Base-by-base conservation (phyloP, 2,113 vertebrate species). In the rabbit (Oryctolagus cuniculus) region DNA sequence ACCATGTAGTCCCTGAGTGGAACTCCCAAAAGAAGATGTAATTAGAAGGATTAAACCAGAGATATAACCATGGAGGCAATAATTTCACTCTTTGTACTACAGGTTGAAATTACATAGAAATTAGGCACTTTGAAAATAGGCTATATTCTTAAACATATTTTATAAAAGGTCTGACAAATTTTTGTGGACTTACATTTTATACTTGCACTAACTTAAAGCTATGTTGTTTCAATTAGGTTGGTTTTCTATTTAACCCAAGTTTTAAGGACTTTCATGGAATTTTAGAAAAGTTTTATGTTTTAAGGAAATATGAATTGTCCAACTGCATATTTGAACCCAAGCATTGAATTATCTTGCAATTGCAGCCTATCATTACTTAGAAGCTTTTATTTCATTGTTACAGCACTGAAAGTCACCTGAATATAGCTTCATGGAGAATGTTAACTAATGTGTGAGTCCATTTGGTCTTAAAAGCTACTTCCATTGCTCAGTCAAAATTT, bases 41-140 rank as follows among this genome's bases (percentile, higher is more conserved):
- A 97, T 98, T 97, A 95, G 38, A 44, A 90, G 90, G 44, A 61
- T 88, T 93, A 80, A 96, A 96, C 11, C 3, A 36, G 36, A 95
- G 87, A 6, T 7, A 25, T 0, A 38, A 82, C 34, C 4, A 0
- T 2, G 6, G 64, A 84, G n/a, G n/a, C 36, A 64, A 63, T 36
- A 96, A 97, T 84, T 98, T 72, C 36, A 90, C 38, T 72, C 61
- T 89, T 31, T 53, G 34, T 90, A 74, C 58, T 9, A 31, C 0
- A 66, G 86, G 90, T 49, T 89, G 83, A 95, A 73, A 94, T 10
- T 95, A 36, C n/a, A 70, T 91, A 67, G 25, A 97, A 97, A 98
- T 97, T 93, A 96, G 90, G 96, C 87, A 73, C 72, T 97, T 96
- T 87, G 64, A 72, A 91, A 95, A 97, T 79, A 49, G 70, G 24